Percentiles rank a stretch among this genome's conserved stretches.
phyloP scores from a whole-genome alignment of 1,140 invertebrate genomes.

The Harlomillsia oculata region DNA sequence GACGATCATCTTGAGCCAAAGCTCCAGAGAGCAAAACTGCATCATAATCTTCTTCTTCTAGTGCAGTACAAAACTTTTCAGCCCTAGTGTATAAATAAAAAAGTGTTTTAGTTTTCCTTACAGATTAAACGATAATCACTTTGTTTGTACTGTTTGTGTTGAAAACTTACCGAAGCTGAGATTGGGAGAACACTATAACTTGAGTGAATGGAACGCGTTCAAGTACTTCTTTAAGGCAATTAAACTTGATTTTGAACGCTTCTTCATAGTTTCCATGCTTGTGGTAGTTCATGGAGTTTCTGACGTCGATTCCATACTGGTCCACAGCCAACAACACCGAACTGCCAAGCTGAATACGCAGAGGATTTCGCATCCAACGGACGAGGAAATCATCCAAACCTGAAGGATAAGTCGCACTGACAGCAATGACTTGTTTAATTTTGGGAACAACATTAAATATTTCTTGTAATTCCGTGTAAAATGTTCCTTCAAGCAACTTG shows the following conservation, averaged over 20 bases:
- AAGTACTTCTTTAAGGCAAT: slow-evolving; percentile 60
- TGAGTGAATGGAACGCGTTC: slow-evolving; percentile 68
- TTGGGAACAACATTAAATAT: slow-evolving; percentile 47
- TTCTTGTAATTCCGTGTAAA: slow-evolving; percentile 50
- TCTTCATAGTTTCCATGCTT: slow-evolving; percentile 48
- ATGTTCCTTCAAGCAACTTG: slow-evolving; percentile 72
- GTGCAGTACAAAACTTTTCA: slow-evolving; percentile 18
- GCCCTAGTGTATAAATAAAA: too few relatives aligned
- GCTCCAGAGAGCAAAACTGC: slow-evolving; percentile 86
- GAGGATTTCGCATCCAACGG: slow-evolving; percentile 70
- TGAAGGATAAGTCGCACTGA: slow-evolving; percentile 87
- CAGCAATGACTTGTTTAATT: slow-evolving; percentile 73
- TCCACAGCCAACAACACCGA: slow-evolving; percentile 60
- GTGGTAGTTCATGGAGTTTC: slow-evolving; percentile 50
- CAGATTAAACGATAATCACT: too few relatives aligned
- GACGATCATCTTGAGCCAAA: slow-evolving; percentile 55
- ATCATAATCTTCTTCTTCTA: slow-evolving; percentile 48
- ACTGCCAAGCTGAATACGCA: slow-evolving; percentile 49
- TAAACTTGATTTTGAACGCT: slow-evolving; percentile 54
- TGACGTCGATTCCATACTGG: slow-evolving; percentile 58
- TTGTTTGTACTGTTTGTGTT: too few relatives aligned
- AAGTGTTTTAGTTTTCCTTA: too few relatives aligned
- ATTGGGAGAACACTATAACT: slow-evolving; percentile 82
- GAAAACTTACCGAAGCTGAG: slow-evolving; percentile 54
- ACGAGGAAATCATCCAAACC: slow-evolving; percentile 60